phyloP scores from a whole-genome alignment of 1,140 invertebrate genomes.

The Procambarus clarkii region DNA sequence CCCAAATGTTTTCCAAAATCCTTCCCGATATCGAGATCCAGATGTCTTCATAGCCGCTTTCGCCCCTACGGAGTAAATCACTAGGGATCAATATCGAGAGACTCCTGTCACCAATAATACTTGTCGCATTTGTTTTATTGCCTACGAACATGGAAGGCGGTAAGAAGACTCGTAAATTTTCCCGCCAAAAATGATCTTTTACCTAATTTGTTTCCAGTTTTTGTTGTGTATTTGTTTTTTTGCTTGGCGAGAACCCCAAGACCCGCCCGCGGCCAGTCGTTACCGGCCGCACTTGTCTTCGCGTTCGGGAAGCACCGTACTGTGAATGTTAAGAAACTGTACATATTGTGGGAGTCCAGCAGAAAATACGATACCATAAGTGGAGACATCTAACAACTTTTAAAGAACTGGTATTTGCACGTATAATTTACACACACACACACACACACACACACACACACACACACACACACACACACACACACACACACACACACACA shows the following conservation, averaged over 20 bases:
- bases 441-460: too few relatives aligned
- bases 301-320: too few relatives aligned
- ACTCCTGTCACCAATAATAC: slow-evolving; percentile 61
- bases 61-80: slow-evolving; percentile 59
- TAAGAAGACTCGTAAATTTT: slow-evolving; percentile 67
- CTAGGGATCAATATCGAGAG: slow-evolving; percentile 61
- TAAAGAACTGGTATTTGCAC: too few relatives aligned
- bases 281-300: neutral
- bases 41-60: neutral
- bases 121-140: slow-evolving; percentile 70
- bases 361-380: too few relatives aligned
- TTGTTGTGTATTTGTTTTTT: slow-evolving; percentile 14
- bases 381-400: too few relatives aligned
- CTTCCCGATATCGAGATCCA: slow-evolving; percentile 4
- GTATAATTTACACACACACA: too few relatives aligned
- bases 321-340: too few relatives aligned
- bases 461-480: too few relatives aligned
- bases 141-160: slow-evolving; percentile 65
- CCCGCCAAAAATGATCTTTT: slow-evolving; percentile 69
- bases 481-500: too few relatives aligned
- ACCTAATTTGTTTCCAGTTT: slow-evolving; percentile 68
- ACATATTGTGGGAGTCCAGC: too few relatives aligned
- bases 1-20: slow-evolving; percentile 50
- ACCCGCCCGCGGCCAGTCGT: neutral
- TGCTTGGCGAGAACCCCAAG: slow-evolving; percentile 16